Evolutionary conservation across 1,140 invertebrate species (phyloP), one percentile per base, ranked within the genome.

Genomic region (Drosophila takahashii): DNA sequence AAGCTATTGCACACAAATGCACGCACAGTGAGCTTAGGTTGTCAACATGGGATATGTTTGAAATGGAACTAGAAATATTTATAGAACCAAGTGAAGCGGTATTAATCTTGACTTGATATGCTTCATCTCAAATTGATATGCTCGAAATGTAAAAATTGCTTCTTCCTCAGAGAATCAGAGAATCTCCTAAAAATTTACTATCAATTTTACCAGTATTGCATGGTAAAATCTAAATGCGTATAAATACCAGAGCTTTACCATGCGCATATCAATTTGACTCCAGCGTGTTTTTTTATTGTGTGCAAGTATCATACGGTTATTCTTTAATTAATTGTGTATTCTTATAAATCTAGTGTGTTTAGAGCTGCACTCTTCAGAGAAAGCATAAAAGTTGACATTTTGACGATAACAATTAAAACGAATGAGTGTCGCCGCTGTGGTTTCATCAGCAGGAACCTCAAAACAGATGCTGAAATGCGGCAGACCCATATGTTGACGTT

Each of bases 371-470:
- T 62, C 32, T 48, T 62, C n/a, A 29, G 41, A n/a, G 42, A 0
- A 22, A 29, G 26, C 59, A 51, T 53, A 48, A 10, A 45, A 59
- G 44, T 18, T 70, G 36, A 44, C 53, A 72, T 45, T 74, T 80
- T 74, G 26, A 39, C 37, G 62, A 70, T 73, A 85, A 84, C 81
- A 85, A 84, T 84, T 84, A 84, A 80, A 85, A 79, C 66, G 54
- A 85, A 85, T 77, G 80, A 77, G 77, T 77, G 76, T 64, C 32
- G 44, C 34, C 34, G 44, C 26, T 54, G 62, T 16, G 64, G 59
- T 65, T 36, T 37, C 39, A 44, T 67, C 66, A 32, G 7, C 48
- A 54, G 62, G 10, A 67, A 69, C 62, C 62, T 44, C 66, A 54
- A 37, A 70, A 44, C 66, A 70, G 10, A 56, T 39, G 61, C 39